Base-by-base conservation (phyloP, 2,113 vertebrate species). In the Campylorhamphus procurvoides region DNA sequence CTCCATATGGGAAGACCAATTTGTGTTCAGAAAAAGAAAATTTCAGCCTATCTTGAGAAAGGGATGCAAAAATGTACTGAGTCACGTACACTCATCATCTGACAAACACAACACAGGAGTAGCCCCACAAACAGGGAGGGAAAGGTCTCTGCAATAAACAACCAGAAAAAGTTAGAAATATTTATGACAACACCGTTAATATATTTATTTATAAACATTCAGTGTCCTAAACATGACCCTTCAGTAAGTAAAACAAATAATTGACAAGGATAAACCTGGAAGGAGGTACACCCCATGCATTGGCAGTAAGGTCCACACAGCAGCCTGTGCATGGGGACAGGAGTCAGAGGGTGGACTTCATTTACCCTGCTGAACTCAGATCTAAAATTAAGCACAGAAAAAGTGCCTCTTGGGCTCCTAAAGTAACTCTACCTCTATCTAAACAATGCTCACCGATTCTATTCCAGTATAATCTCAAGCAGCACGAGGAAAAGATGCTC, bases 221-320 rank as follows among this genome's bases (percentile, higher is more conserved):
- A 9, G 18, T 8, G 3, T 12, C 64, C 12, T 24, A 72, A 87
- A 37, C 2, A 27, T 13, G 17, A 46, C 3, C 12, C 6, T 39
- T 2, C 12, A 18, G 17, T 16, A 58, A 40, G 1, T 3, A 49
- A 46, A 2, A 3, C 7, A 49, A 6, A 28, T 27, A 28, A 28
- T 33, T 69, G 11, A 7, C 9, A 14, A 28, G 16, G 22, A 42
- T 42, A 53, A 66, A 7, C 16, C 39, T 55, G 47, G 35, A 59
- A 27, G 2, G 25, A 50, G 46, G 76, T 18, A 28, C 7, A 2
- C 0, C 0, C 5, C 3, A 1, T 0, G 0, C 5, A 1, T 14
- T 11, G 15, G n/a, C 31, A 72, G 29, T 3, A 2, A 0, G 0
- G 35, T 3, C 25, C 10, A 7, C 19, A 10, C 13, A 66, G 47